Percentiles rank a stretch among this genome's conserved stretches.
Conservation (phyloP, 2,888 invertebrate genomes). For the Hesperia comma region DNA sequence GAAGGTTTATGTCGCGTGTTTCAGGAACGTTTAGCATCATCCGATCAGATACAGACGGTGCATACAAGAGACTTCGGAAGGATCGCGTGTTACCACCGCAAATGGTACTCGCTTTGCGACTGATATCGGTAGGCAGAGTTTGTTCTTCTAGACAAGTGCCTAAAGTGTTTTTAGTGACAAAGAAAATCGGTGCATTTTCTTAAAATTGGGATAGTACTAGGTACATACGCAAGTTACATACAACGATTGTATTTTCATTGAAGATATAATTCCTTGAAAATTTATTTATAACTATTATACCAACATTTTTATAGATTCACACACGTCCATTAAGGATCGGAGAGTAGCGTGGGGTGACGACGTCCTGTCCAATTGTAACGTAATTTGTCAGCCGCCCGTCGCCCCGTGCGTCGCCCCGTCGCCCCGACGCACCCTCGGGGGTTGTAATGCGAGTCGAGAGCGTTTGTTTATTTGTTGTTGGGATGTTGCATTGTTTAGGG, state of each 20-base stretch:
- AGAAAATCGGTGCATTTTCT: too few relatives aligned
- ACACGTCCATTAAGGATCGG: slow-evolving; percentile 25
- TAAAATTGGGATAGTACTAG: too few relatives aligned
- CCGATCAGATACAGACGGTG: slow-evolving; percentile 1
- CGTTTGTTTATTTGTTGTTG: slow-evolving; percentile 26
- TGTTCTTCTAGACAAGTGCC: too few relatives aligned
- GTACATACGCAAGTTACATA: too few relatives aligned
- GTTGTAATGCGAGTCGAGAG: slow-evolving; percentile 28
- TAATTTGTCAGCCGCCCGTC: slow-evolving; percentile 64
- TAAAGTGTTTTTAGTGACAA: too few relatives aligned
- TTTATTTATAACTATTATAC: not conserved
- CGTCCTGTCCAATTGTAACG: slow-evolving; percentile 60
- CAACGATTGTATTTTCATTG: too few relatives aligned
- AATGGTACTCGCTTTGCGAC: not conserved
- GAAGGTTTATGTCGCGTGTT: slow-evolving; percentile 22
- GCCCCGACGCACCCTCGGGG: not conserved
- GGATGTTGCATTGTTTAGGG: slow-evolving; percentile 23
- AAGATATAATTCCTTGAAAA: too few relatives aligned
- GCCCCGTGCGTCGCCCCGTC: not conserved
- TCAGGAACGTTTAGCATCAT: slow-evolving; percentile 4
- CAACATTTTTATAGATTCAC: not conserved
- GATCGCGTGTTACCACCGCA: not conserved
- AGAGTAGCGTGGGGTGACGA: slow-evolving; percentile 39
- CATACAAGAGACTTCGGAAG: not conserved
- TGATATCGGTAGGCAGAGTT: not conserved